These are phyloP conservation scores for Cyclophora punctaria DNA, from an alignment of 2,888 invertebrate species.

Conservation along the genomic window DNA sequence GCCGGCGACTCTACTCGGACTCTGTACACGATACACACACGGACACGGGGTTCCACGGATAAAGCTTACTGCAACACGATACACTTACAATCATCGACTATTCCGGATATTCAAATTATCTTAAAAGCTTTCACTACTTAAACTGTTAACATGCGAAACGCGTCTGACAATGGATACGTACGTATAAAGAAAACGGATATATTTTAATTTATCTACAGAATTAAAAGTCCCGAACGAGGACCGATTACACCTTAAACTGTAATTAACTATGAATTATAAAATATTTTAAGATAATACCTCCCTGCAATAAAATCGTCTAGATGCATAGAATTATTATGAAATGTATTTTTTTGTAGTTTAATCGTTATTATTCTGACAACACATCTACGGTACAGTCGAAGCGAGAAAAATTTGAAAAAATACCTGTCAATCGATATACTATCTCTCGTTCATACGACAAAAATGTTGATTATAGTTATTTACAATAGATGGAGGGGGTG, in stretches of 20 bases:
- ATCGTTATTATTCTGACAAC: slow-evolving; percentile 69
- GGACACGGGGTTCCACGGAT: slow-evolving; percentile 21
- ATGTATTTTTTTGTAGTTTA: slow-evolving; percentile 70
- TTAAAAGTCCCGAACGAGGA: slow-evolving; percentile 51
- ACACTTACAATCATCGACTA: slow-evolving; percentile 27
- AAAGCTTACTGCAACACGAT: slow-evolving; percentile 35
- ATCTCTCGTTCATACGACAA: slow-evolving; percentile 74
- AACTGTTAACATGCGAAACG: slow-evolving; percentile 39
- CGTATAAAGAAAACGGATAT: slow-evolving; percentile 35
- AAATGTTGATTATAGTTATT: slow-evolving; percentile 70
- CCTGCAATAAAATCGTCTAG: slow-evolving; percentile 70
- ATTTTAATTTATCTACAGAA: slow-evolving; percentile 43
- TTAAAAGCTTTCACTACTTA: slow-evolving; percentile 44
- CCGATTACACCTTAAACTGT: slow-evolving; percentile 63
- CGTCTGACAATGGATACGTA: slow-evolving; percentile 30
- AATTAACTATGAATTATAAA: slow-evolving; percentile 71
- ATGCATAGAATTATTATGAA: slow-evolving; percentile 68
- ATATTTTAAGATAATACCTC: slow-evolving; percentile 68
- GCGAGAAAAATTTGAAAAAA: slow-evolving; percentile 75
- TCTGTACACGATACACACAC: slow-evolving; percentile 12
- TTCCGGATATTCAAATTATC: slow-evolving; percentile 26
- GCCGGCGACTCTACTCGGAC: slow-evolving; percentile 22
- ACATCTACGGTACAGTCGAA: slow-evolving; percentile 75
- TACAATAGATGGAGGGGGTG: slow-evolving; percentile 56
- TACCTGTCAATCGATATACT: slow-evolving; percentile 72